Conservation (phyloP, 2,888 invertebrate genomes). For the Ligdia adustata region DNA sequence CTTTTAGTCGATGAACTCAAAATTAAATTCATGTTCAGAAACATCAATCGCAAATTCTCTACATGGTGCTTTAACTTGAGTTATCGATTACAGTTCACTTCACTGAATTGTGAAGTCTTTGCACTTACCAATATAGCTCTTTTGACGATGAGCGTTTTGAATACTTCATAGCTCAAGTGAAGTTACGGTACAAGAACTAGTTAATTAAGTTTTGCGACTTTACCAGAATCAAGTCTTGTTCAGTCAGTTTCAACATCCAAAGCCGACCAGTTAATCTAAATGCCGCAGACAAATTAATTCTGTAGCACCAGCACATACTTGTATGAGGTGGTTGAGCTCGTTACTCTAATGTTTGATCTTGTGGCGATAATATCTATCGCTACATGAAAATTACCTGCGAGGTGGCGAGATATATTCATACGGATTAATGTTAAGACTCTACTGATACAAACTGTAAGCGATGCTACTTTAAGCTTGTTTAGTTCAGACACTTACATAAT, state of each 20-base stretch:
- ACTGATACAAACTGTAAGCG: background rate
- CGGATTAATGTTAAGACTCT: conserved; percentile 7
- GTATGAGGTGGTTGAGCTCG: conserved; percentile 58
- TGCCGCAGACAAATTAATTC: conserved; percentile 45
- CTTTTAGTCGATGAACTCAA: too few relatives aligned
- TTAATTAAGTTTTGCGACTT: conserved; percentile 15
- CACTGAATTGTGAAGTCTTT: background rate
- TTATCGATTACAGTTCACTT: background rate
- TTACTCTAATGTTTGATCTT: conserved; percentile 56
- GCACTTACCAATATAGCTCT: background rate
- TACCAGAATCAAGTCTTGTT: conserved; percentile 24
- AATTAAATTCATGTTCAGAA: background rate
- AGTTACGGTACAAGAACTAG: background rate
- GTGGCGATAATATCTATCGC: conserved; percentile 43
- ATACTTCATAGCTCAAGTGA: background rate
- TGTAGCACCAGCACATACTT: conserved; percentile 44
- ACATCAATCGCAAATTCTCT: background rate
- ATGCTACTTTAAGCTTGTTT: too few relatives aligned
- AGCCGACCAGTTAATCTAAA: conserved; percentile 33
- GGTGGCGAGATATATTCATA: conserved; percentile 43
- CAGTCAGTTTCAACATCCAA: conserved; percentile 17
- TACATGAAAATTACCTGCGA: conserved; percentile 60
- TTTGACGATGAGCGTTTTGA: background rate
- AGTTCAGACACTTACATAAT: background rate
- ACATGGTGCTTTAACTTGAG: background rate